phyloP scores from a whole-genome alignment of 2,113 vertebrate genomes.

The Hemibagrus wyckioides region DNA sequence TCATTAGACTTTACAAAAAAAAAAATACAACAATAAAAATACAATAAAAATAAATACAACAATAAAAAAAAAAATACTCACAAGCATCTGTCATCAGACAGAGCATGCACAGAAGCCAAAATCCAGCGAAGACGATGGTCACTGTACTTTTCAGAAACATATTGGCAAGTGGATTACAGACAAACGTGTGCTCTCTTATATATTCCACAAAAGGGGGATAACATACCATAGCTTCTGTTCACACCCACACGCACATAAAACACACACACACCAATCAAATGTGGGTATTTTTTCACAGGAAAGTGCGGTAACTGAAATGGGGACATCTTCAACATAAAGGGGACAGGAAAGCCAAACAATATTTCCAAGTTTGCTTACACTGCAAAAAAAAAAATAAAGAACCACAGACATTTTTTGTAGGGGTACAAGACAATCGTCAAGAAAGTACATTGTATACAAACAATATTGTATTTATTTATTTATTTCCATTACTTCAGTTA shows the following conservation, averaged over 20 bases:
- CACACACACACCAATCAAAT: background rate
- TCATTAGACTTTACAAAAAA: too few relatives aligned
- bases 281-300: constrained; percentile 4
- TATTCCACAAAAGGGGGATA: constrained; percentile 38
- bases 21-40: too few relatives aligned
- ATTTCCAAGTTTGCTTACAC: constrained; percentile 40
- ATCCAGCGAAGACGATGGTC: constrained; percentile 47
- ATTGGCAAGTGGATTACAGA: constrained; percentile 11
- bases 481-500: background rate
- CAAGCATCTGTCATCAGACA: constrained; percentile 49
- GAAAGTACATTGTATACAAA: background rate
- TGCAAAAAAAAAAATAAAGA: constrained; percentile 14
- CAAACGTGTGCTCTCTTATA: constrained; percentile 30
- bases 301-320: constrained; percentile 34
- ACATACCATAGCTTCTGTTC: background rate
- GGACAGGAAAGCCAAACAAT: constrained; percentile 67
- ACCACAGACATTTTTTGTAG: constrained; percentile 7
- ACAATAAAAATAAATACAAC: too few relatives aligned
- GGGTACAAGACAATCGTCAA: background rate
- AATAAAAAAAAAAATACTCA: constrained; percentile 64
- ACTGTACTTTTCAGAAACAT: constrained; percentile 58
- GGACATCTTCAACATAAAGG: constrained; percentile 50
- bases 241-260: background rate
- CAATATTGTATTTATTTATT: background rate
- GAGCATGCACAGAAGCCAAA: constrained; percentile 50